A percentile compares a stretch with the other conserved stretches of the same genome.
Evolutionary conservation across 2,888 invertebrate species (phyloP).

Genomic region (Opisthograptis luteolata): DNA sequence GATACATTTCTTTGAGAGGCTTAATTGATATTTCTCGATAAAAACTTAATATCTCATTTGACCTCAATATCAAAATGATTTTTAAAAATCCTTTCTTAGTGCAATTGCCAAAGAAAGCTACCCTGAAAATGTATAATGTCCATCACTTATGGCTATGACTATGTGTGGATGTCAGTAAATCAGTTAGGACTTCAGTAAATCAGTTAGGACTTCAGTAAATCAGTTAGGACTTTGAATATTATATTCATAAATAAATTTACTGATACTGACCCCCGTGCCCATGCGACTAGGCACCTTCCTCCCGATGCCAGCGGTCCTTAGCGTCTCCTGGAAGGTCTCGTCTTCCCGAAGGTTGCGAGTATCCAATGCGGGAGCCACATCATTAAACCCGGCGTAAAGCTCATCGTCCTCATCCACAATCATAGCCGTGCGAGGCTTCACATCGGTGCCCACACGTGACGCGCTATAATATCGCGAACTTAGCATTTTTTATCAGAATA

Average conservation of each 20-base stretch:
- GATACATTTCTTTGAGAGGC: too few species aligned
- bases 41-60: too few species aligned
- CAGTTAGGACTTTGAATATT: too few species aligned
- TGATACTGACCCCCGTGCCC: slow-evolving; percentile 70
- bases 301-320: slow-evolving; percentile 89
- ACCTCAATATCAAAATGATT: too few species aligned
- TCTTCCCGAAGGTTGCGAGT: slow-evolving; percentile 89
- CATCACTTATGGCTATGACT: too few species aligned
- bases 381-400: slow-evolving; percentile 87
- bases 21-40: too few species aligned
- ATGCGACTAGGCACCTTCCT: slow-evolving; percentile 85
- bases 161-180: too few species aligned
- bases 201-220: too few species aligned
- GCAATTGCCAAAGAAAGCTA: too few species aligned
- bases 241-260: background rate
- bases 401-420: slow-evolving; percentile 85
- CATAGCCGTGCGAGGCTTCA: slow-evolving; percentile 70
- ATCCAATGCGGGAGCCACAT: slow-evolving; percentile 86
- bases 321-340: slow-evolving; percentile 89
- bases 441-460: slow-evolving; percentile 66
- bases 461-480: slow-evolving; percentile 74
- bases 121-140: too few species aligned
- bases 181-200: too few species aligned
- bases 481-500: slow-evolving; percentile 53
- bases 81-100: too few species aligned